phyloP scores from a whole-genome alignment of 2,888 invertebrate genomes.

The Dinocampus coccinellae region DNA sequence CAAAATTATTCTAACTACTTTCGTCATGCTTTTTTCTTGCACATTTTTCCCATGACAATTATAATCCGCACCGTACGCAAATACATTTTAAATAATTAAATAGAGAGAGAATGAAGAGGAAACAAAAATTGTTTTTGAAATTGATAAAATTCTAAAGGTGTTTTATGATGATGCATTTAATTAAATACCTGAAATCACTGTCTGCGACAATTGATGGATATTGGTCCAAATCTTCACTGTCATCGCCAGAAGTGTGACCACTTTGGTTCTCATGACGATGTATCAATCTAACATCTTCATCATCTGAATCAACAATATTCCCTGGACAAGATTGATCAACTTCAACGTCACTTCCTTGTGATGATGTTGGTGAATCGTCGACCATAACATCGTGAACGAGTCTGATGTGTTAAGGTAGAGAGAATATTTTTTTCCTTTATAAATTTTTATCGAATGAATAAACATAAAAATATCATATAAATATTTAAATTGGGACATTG shows the following conservation, averaged over 20 bases:
- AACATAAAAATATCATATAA: conserved; percentile 10
- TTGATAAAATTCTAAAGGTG: background rate
- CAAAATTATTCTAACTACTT: conserved; percentile 45
- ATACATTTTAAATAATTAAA: too few relatives aligned
- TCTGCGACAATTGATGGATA: conserved; percentile 65
- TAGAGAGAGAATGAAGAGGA: too few relatives aligned
- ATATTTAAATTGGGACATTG: conserved; percentile 1
- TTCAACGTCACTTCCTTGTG: conserved; percentile 79
- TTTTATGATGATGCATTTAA: background rate
- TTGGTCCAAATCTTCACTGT: conserved; percentile 64
- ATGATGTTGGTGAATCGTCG: conserved; percentile 85
- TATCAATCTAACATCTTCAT: conserved; percentile 61
- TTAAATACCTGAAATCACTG: conserved; percentile 64
- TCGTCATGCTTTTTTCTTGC: conserved; percentile 32
- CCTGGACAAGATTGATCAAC: conserved; percentile 67
- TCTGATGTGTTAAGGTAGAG: conserved; percentile 68
- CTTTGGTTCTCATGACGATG: conserved; percentile 60
- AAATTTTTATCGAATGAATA: background rate
- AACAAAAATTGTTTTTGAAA: too few relatives aligned
- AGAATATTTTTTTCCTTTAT: background rate
- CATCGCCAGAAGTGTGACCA: conserved; percentile 63
- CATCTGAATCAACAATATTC: conserved; percentile 62
- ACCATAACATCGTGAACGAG: conserved; percentile 87
- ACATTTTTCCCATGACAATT: conserved; percentile 24
- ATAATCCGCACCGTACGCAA: background rate